A percentile compares a stretch with the other conserved stretches of the same genome.
Conservation (phyloP, 2,797 vertebrate genomes). For the Adelosebastes latens region DNA sequence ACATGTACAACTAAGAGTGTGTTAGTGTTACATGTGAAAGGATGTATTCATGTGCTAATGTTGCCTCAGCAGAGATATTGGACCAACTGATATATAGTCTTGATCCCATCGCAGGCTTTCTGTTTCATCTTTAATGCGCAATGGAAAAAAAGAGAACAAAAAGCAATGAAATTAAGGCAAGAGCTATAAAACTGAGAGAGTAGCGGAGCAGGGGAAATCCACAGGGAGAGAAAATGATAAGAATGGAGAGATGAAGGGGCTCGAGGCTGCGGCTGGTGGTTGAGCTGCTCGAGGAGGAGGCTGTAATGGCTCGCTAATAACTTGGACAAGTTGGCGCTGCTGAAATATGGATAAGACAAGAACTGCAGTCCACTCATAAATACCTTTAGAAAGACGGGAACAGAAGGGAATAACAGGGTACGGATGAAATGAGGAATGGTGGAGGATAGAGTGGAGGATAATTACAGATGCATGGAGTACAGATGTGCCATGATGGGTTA, state of each 20-base stretch:
- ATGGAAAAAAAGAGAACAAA: slow-evolving; percentile 3
- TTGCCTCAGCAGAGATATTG: slow-evolving; percentile 1
- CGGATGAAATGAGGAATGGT: not conserved
- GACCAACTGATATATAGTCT: slow-evolving; percentile 4
- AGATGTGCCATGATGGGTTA: not conserved
- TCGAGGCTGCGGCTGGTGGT: slow-evolving; percentile 3
- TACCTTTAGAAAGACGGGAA: slow-evolving; percentile 2
- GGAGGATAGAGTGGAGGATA: not conserved
- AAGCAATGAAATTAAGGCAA: slow-evolving; percentile 17
- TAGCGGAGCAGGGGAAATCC: not conserved
- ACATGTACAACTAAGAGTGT: not conserved
- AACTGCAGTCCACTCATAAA: slow-evolving; percentile 19
- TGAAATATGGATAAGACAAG: slow-evolving; percentile 52
- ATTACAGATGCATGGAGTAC: not conserved
- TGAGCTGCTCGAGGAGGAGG: slow-evolving; percentile 1
- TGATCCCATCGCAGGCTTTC: not conserved
- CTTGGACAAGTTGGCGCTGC: slow-evolving; percentile 33
- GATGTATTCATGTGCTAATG: slow-evolving; percentile 1
- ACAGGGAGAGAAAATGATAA: slow-evolving; percentile 18
- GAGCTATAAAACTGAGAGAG: slow-evolving; percentile 8
- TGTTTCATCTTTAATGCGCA: slow-evolving; percentile 23
- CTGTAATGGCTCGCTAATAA: slow-evolving; percentile 46
- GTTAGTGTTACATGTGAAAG: not conserved
- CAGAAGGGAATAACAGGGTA: slow-evolving; percentile 8
- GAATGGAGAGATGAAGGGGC: slow-evolving; percentile 34